Base-by-base conservation (phyloP, 2,888 invertebrate genomes). In the Selenia dentaria region DNA sequence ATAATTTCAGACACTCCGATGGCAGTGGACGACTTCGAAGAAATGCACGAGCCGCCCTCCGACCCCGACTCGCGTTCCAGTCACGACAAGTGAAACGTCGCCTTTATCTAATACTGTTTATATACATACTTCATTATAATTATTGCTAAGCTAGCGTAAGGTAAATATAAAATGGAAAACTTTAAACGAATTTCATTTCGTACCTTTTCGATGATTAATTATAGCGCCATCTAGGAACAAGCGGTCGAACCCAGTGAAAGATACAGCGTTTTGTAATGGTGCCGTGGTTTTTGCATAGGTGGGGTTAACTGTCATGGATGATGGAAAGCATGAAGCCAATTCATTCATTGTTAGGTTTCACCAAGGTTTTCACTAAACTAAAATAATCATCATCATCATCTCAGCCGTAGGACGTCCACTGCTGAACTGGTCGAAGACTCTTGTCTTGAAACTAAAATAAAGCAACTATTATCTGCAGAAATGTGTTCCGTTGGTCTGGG, bases 1-100 rank as follows among this genome's bases (percentile, higher is more conserved):
- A 6, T 27, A 11, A 10, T 35, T 36, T 2, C 72, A 86, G 91
- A 90, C 54, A 91, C 91, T 0, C 91, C 91, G 11, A 72, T 91
- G 80, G 81, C 88, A 1, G 80, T 91, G 41, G 91, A 91, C 58
- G 91, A 91, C 59, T 86, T 91, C 59, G 88, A 89, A 35, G 82
- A 79, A 38, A 64, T 62, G 1, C 74, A 79, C 1, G 84, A 83
- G 51, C 47, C 73, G 6, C 62, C 61, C 0, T 85, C 83, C 3
- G 87, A 87, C 50, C 81, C 73, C 0, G 87, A 88, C 66, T 84
- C 84, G 0, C 74, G 83, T 6, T 85, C 81, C 43, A 83, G 83
- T 44, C 84, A 86, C 64, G 85, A 83, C 69, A 82, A 84, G 54
- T 83, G 53, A 70, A 50, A 14, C 6, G 5, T 2, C 13, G 0